These are phyloP conservation scores for Megaptera novaeangliae DNA, from an alignment of 2,113 vertebrate species.

Conservation along the genomic window DNA sequence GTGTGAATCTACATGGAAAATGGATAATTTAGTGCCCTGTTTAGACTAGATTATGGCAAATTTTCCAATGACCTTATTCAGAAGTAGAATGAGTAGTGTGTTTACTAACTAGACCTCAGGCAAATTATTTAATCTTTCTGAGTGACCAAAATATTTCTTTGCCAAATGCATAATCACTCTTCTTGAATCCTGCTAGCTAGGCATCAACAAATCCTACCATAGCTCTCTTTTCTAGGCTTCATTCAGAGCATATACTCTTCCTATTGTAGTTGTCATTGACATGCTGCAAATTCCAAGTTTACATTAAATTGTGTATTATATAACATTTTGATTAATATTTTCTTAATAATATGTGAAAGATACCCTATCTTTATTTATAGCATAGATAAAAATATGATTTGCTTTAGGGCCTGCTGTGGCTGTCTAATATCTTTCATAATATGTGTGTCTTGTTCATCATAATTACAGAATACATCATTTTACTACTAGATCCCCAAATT, in stretches of 20 bases:
- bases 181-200: not conserved
- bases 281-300: not conserved
- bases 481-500: not conserved
- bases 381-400: not conserved
- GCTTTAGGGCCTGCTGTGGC: not conserved
- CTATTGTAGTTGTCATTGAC: not conserved
- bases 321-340: not conserved
- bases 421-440: not conserved
- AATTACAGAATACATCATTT: not conserved
- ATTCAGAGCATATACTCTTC: not conserved
- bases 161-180: not conserved
- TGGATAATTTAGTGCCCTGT: not conserved
- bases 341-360: not conserved
- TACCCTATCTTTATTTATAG: not conserved
- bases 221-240: not conserved
- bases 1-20: not conserved
- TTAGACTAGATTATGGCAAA: not conserved
- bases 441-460: not conserved
- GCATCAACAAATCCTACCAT: not conserved
- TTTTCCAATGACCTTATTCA: not conserved
- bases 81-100: not conserved
- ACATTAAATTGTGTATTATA: not conserved
- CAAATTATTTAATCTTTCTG: slow-evolving; percentile 18
- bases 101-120: not conserved
- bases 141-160: not conserved